Percentiles rank a stretch among this genome's conserved stretches.
phyloP scores from a whole-genome alignment of 2,888 invertebrate species.

The Ernsta delagoae region DNA sequence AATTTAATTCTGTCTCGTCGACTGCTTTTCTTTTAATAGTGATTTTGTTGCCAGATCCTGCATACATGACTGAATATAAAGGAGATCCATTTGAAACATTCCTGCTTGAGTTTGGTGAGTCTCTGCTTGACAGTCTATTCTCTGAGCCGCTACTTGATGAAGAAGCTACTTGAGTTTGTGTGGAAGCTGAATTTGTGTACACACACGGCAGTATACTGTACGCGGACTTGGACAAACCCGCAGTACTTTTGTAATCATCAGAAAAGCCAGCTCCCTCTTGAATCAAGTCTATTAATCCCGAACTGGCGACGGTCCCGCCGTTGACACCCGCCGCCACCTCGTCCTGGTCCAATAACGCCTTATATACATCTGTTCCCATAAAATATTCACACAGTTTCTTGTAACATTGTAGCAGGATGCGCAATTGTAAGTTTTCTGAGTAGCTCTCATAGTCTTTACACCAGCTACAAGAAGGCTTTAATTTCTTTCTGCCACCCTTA shows the following conservation, averaged over 20 bases:
- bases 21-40: conserved; percentile 91
- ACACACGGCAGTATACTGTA: conserved; percentile 91
- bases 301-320: conserved; percentile 79
- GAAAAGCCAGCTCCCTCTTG: conserved; percentile 92
- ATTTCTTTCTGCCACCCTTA: conserved; percentile 92
- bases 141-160: conserved; percentile 61
- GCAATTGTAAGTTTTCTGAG: conserved; percentile 91
- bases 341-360: conserved; percentile 83
- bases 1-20: conserved; percentile 78
- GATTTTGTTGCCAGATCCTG: conserved; percentile 92
- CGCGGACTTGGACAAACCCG: conserved; percentile 89
- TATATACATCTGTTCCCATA: conserved; percentile 89
- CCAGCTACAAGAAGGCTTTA: conserved; percentile 93
- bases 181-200: conserved; percentile 86
- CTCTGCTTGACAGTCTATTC: conserved; percentile 61
- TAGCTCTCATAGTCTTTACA: conserved; percentile 94
- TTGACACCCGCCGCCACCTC: conserved; percentile 79
- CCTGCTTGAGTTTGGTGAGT: conserved; percentile 68
- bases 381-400: conserved; percentile 95
- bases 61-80: conserved; percentile 91
- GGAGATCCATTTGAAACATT: conserved; percentile 74
- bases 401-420: conserved; percentile 94
- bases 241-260: conserved; percentile 90
- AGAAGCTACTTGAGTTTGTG: conserved; percentile 71
- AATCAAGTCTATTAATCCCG: conserved; percentile 89